Base-by-base conservation (phyloP, 2,888 invertebrate genomes). In the Euphydryas editha region DNA sequence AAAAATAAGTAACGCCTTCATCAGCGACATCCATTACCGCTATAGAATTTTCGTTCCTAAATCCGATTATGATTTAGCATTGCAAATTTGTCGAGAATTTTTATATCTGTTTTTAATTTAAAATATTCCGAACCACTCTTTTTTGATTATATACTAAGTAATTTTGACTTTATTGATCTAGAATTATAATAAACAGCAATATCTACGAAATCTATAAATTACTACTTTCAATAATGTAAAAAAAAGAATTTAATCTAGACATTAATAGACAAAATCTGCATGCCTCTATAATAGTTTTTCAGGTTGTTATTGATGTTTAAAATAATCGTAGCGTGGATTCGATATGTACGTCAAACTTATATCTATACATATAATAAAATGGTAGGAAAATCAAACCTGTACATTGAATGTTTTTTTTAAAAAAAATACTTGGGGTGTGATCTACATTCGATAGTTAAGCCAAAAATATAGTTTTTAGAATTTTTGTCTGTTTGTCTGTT, bases 11-110 rank as follows among this genome's bases (percentile, higher is more conserved):
- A 46, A 42, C 44, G 54, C 49, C 61, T 42, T 49, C 61, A 46
- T 56, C 42, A 24, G 55, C 21, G 46, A 59, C 60, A 59, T 62
- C 69, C 67, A 69, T 69, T 67, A 58, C 46, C 37, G 60, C 58
- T 64, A 61, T 62, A 64, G 55, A 61, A 67, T 64, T 67, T 65
- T 65, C 67, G 55, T 62, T 18, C 49, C 59, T 63, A 61, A 62
- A 65, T 69, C 59, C 54, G 47, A 67, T 64, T 67, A 55, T 59
- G 59, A 69, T 69, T 69, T 51, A 67, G 67, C 69, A 69, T 67
- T 69, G 63, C 64, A 69, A 69, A 69, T 60, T 44, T 62, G 59
- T 18, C 36, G 55, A 36, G 24, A 67, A 63, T 51, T 67, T 62
- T 62, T 59, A 64, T 62, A 61, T 64, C 67, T 64, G 64, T 69